Percentiles rank a stretch among this genome's conserved stretches.
These are phyloP conservation scores for Cisticola juncidis DNA, from an alignment of 2,113 vertebrate species.

Conservation along the genomic window DNA sequence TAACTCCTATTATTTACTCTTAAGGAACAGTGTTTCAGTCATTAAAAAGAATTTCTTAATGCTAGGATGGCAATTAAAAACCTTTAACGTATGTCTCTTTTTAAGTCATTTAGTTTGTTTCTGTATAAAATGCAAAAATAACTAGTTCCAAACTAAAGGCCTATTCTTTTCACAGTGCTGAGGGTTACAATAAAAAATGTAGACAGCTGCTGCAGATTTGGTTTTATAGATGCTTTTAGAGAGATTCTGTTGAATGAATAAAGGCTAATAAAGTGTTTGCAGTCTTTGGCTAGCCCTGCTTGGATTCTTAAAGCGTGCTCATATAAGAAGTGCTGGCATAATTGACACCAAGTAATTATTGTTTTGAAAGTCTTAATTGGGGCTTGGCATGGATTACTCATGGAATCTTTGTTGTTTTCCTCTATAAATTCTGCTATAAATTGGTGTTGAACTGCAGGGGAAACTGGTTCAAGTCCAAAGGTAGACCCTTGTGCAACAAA, in stretches of 20 bases:
- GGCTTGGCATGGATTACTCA: constrained; percentile 16
- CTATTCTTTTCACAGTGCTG: not conserved
- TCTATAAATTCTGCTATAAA: constrained; percentile 20
- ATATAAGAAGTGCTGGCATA: not conserved
- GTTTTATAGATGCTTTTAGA: not conserved
- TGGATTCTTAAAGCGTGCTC: not conserved
- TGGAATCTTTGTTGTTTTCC: constrained; percentile 1
- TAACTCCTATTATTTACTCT: not conserved
- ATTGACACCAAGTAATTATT: constrained; percentile 35
- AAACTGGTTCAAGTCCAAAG: not conserved
- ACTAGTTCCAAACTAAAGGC: not conserved
- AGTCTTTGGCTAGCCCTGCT: not conserved
- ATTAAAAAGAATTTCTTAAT: not conserved
- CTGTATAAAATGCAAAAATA: not conserved
- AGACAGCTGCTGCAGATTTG: not conserved
- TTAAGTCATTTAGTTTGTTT: not conserved
- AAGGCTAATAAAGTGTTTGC: constrained; percentile 9
- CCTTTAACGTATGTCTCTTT: not conserved
- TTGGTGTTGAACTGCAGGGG: not conserved
- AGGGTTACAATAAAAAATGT: not conserved
- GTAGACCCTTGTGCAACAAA: not conserved
- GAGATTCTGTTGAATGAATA: not conserved
- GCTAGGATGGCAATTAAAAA: not conserved
- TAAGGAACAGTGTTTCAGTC: not conserved
- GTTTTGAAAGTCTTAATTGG: constrained; percentile 44